Percentiles rank a stretch among this genome's conserved stretches.
phyloP scores from a whole-genome alignment of 2,888 invertebrate species.

The Unio delphinus region DNA sequence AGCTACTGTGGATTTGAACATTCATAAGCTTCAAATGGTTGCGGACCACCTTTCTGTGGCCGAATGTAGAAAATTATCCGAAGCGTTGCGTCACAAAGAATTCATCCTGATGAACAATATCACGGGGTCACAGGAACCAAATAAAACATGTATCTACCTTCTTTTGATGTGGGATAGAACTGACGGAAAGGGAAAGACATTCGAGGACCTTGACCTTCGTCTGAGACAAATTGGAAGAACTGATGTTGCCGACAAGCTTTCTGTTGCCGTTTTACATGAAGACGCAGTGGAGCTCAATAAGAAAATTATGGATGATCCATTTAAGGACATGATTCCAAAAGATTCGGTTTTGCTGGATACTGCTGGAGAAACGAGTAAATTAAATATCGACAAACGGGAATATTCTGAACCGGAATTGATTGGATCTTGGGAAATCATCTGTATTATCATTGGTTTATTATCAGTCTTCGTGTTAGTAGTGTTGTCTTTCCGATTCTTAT shows the following conservation, averaged over 20 bases:
- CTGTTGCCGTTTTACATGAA: slow-evolving; percentile 50
- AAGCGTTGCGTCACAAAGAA: slow-evolving; percentile 41
- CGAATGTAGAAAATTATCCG: slow-evolving; percentile 51
- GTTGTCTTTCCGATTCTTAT: slow-evolving; percentile 11
- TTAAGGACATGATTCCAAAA: slow-evolving; percentile 34
- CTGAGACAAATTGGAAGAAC: slow-evolving; percentile 53
- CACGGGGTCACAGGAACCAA: slow-evolving; percentile 20
- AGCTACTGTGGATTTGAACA: slow-evolving; percentile 55
- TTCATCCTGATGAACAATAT: not conserved
- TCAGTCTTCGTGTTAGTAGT: slow-evolving; percentile 8
- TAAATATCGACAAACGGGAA: not conserved
- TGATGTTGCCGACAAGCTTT: slow-evolving; percentile 52
- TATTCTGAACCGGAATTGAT: not conserved
- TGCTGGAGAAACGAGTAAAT: slow-evolving; percentile 6
- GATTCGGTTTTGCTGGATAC: slow-evolving; percentile 40
- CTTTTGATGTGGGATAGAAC: slow-evolving; percentile 53
- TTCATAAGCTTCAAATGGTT: slow-evolving; percentile 57
- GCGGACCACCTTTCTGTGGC: slow-evolving; percentile 52
- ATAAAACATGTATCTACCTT: slow-evolving; percentile 46
- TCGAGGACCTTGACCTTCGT: slow-evolving; percentile 53
- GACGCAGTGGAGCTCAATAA: slow-evolving; percentile 42
- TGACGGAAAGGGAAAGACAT: slow-evolving; percentile 49
- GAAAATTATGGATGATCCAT: slow-evolving; percentile 48
- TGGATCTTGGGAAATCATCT: slow-evolving; percentile 4
- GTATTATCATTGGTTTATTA: slow-evolving; percentile 4